phyloP scores from a whole-genome alignment of 2,888 invertebrate species.

The Chymomyza fuscimana region DNA sequence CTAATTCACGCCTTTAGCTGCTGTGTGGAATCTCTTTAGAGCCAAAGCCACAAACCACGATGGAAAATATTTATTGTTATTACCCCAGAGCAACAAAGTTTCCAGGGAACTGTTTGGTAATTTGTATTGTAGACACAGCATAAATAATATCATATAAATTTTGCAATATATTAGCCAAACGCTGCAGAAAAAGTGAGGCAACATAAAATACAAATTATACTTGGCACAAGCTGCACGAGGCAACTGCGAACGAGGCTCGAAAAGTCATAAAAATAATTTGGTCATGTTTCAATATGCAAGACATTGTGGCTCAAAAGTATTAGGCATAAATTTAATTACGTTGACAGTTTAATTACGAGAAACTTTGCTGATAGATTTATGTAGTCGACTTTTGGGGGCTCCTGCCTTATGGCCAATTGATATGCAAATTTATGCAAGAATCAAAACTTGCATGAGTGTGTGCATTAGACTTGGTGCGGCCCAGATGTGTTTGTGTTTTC shows the following conservation, averaged over 20 bases:
- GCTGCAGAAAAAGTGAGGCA: constrained; percentile 9
- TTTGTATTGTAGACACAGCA: constrained; percentile 20
- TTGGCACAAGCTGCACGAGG: not conserved
- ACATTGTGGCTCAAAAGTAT: constrained; percentile 3
- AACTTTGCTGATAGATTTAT: constrained; percentile 49
- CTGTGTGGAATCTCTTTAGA: not conserved
- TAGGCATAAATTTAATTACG: constrained; percentile 64
- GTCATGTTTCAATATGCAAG: constrained; percentile 1
- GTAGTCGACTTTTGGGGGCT: constrained; percentile 4
- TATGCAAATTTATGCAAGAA: constrained; percentile 65
- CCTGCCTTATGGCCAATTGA: constrained; percentile 32
- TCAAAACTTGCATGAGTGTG: constrained; percentile 49
- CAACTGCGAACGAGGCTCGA: not conserved
- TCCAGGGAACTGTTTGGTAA: not conserved
- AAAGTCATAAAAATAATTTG: constrained; percentile 22
- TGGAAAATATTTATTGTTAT: constrained; percentile 32
- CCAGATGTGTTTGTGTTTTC: not conserved
- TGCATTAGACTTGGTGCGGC: not conserved
- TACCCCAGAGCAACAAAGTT: constrained; percentile 17
- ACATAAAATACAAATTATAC: constrained; percentile 17
- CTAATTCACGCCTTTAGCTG: not conserved
- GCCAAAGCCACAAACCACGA: not conserved
- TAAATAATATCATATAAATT: constrained; percentile 41
- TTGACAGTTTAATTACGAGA: constrained; percentile 66
- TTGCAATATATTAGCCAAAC: constrained; percentile 20